phyloP scores from a whole-genome alignment of 2,113 vertebrate genomes.

The Burhinus oedicnemus region DNA sequence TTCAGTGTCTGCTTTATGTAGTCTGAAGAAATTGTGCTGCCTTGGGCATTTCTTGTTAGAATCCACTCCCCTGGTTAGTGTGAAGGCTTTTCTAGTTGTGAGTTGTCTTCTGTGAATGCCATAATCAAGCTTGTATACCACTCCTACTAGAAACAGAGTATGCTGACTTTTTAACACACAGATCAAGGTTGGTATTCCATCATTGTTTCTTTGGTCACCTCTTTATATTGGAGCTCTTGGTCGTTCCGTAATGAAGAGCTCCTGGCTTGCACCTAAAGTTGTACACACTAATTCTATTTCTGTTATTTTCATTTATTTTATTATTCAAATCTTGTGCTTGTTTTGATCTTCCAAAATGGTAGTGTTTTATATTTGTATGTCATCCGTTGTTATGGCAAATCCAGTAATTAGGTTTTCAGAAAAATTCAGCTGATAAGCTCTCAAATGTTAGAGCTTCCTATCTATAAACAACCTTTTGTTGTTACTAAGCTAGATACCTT shows the following conservation, averaged over 20 bases:
- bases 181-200: not conserved
- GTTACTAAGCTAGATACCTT: not conserved
- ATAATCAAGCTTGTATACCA: too few relatives aligned
- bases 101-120: not conserved
- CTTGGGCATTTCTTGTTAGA: not conserved
- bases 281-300: fast-evolving
- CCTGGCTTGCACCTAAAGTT: not conserved
- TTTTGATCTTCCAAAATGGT: not conserved
- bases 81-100: not conserved
- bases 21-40: not conserved
- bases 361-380: not conserved
- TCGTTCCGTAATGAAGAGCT: not conserved
- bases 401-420: not conserved
- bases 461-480: not conserved
- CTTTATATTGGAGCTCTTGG: not conserved
- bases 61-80: not conserved
- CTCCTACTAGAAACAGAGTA: not conserved
- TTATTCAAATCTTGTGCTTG: fast-evolving
- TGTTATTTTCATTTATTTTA: not conserved
- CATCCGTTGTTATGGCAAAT: not conserved
- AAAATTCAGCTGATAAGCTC: not conserved
- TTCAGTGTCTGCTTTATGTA: not conserved
- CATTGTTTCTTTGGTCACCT: not conserved
- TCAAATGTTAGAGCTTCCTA: not conserved
- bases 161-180: not conserved